phyloP scores from a whole-genome alignment of 2,888 invertebrate genomes.

The Andrena flavipes region DNA sequence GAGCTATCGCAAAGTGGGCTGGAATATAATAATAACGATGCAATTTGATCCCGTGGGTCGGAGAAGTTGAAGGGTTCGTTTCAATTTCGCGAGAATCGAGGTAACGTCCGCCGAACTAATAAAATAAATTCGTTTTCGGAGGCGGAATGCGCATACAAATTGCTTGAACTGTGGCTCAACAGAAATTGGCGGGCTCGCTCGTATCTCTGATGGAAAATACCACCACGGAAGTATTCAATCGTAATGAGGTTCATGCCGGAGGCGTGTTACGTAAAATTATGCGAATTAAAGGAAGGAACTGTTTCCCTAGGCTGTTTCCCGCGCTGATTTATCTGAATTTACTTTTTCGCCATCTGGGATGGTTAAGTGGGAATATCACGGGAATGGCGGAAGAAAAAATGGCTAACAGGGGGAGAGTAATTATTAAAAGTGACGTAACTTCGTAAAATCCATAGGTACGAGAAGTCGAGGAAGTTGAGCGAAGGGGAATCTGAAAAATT shows the following conservation, averaged over 20 bases:
- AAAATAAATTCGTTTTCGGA: conserved; percentile 9
- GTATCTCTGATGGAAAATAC: background rate
- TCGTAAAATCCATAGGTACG: background rate
- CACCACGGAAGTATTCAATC: conserved; percentile 19
- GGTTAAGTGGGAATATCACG: background rate
- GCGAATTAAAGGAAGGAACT: background rate
- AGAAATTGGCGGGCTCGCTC: background rate
- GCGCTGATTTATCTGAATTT: background rate
- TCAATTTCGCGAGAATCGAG: background rate
- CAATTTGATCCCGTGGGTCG: background rate
- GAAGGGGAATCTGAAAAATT: conserved; percentile 9
- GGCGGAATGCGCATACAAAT: conserved; percentile 19
- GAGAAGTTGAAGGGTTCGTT: conserved; percentile 7
- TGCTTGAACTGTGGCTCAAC: background rate
- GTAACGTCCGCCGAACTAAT: background rate
- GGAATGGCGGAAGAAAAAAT: background rate
- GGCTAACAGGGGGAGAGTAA: background rate
- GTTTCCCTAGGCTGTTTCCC: background rate
- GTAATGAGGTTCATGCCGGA: conserved; percentile 26
- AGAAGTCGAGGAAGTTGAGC: background rate
- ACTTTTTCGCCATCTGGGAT: conserved; percentile 13
- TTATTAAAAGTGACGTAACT: conserved; percentile 1
- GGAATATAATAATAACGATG: background rate
- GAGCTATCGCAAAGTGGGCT: background rate
- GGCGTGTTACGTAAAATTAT: conserved; percentile 29